A percentile compares a stretch with the other conserved stretches of the same genome.
Evolutionary conservation across 2,113 vertebrate species (phyloP).

Genomic region (Psephotus haematonotus): DNA sequence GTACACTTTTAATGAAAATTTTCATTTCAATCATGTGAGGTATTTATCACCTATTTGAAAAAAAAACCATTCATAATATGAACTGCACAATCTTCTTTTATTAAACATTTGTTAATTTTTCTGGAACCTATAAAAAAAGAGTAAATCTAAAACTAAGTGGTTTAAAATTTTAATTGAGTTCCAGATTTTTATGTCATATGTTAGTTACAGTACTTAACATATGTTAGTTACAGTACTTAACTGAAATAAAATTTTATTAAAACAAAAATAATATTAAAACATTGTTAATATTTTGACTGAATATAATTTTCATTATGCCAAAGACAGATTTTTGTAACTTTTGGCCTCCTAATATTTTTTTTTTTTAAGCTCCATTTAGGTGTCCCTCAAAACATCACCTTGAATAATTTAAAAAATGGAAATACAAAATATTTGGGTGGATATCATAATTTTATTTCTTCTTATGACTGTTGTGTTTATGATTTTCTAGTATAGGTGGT

Average conservation of each 20-base stretch:
- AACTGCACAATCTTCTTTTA: background rate
- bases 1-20: background rate
- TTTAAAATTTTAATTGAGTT: background rate
- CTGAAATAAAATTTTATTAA: background rate
- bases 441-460: background rate
- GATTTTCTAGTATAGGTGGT: background rate
- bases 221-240: background rate
- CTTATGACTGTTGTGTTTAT: background rate
- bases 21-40: background rate
- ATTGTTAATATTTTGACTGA: background rate
- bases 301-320: background rate
- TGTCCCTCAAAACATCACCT: background rate
- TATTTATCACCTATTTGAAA: background rate
- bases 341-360: background rate
- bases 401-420: background rate
- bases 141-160: background rate
- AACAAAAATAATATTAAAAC: background rate
- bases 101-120: background rate
- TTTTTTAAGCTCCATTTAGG: background rate
- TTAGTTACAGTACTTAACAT: background rate
- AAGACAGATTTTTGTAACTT: background rate
- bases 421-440: background rate
- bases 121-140: background rate
- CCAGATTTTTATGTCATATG: background rate
- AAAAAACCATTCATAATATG: background rate